Evolutionary conservation across 2,888 invertebrate genomes (phyloP).

Genomic region (Nebria brevicollis): DNA sequence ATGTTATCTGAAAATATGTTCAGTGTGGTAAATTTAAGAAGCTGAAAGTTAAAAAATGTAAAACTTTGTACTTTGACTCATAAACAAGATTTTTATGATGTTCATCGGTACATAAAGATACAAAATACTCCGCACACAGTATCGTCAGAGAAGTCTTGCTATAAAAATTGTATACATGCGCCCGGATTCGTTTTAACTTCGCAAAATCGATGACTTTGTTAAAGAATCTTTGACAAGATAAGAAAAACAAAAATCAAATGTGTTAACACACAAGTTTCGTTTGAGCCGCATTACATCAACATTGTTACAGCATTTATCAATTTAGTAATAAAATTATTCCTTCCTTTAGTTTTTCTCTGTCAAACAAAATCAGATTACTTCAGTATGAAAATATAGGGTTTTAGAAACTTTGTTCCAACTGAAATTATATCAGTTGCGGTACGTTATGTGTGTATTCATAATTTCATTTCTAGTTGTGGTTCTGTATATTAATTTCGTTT

Average conservation of each 20-base stretch:
- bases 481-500: conserved; percentile 4
- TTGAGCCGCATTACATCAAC: too few species aligned
- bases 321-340: too few species aligned
- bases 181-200: conserved; percentile 1
- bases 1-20: not conserved
- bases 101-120: conserved; percentile 11
- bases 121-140: not conserved
- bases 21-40: not conserved
- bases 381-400: too few species aligned
- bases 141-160: not conserved
- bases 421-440: not conserved
- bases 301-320: too few species aligned
- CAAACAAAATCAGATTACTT: too few species aligned
- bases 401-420: conserved; percentile 7
- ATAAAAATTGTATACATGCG: not conserved
- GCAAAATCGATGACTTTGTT: conserved; percentile 14
- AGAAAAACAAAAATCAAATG: not conserved
- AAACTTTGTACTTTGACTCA: conserved; percentile 12
- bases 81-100: conserved; percentile 20
- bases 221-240: not conserved
- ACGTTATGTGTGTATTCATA: conserved; percentile 8
- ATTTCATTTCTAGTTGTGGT: conserved; percentile 2
- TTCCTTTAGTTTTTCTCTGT: too few species aligned
- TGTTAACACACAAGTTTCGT: not conserved
- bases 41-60: not conserved